Evolutionary conservation across 1,140 invertebrate species (phyloP).

Genomic region (Heterodera carotae): DNA sequence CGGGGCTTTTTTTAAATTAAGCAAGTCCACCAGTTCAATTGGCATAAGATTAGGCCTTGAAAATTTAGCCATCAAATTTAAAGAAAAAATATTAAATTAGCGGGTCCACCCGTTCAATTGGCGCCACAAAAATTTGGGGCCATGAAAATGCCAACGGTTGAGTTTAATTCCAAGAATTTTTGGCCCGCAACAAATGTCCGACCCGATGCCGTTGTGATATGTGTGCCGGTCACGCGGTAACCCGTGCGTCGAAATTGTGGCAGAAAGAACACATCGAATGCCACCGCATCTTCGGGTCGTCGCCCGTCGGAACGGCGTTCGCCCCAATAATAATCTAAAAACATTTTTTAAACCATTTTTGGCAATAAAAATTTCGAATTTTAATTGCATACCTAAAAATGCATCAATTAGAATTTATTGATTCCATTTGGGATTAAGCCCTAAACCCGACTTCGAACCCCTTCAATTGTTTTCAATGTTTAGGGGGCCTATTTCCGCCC

Average conservation of each 20-base stretch:
- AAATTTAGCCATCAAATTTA: no score
- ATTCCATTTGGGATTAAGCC: no score
- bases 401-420: no score
- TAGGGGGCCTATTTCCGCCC: no score
- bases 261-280: constrained; percentile 54
- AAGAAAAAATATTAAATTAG: no score
- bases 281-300: constrained; percentile 40
- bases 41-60: no score
- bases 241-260: constrained; percentile 58
- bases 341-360: background rate
- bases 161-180: background rate
- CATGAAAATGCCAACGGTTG: no score
- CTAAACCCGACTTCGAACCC: no score
- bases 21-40: no score
- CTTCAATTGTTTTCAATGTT: no score
- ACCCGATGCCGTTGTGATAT: constrained; percentile 62
- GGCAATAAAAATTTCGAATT: background rate
- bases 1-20: no score
- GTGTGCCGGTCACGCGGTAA: constrained; percentile 59
- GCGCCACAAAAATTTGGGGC: background rate
- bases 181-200: background rate
- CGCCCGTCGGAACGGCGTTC: constrained; percentile 32
- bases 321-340: constrained; percentile 46
- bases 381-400: background rate
- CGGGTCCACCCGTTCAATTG: no score